phyloP scores from a whole-genome alignment of 2,888 invertebrate species.

The Zygothrica quintamaculata region DNA sequence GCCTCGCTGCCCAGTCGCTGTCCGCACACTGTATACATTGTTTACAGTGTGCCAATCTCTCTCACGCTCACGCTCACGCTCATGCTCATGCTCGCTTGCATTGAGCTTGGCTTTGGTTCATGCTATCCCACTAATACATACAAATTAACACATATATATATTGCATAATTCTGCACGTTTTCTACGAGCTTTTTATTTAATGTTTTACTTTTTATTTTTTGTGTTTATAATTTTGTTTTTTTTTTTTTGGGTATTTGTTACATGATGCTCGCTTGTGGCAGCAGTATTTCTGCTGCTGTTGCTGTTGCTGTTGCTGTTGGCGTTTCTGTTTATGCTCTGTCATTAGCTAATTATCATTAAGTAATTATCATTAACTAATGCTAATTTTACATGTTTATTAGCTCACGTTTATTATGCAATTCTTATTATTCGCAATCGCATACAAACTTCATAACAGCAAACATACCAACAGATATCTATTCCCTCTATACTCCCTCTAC shows the following conservation, averaged over 20 bases:
- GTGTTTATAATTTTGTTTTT: constrained; percentile 33
- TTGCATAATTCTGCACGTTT: constrained; percentile 66
- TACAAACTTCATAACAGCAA: constrained; percentile 3
- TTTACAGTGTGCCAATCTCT: too few species aligned
- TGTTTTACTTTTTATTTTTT: constrained; percentile 3
- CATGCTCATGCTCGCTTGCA: too few species aligned
- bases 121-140: constrained; percentile 16
- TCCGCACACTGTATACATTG: too few species aligned
- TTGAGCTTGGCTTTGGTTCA: constrained; percentile 4
- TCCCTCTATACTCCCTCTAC: too few species aligned
- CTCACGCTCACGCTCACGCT: too few species aligned
- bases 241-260: constrained; percentile 33
- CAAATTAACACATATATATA: too few species aligned
- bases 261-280: constrained; percentile 27
- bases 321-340: constrained; percentile 17
- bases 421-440: constrained; percentile 27
- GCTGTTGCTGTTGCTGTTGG: background rate
- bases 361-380: constrained; percentile 37
- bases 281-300: background rate
- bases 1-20: too few species aligned
- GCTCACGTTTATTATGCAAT: constrained; percentile 40
- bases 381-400: constrained; percentile 39
- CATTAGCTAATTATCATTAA: constrained; percentile 13
- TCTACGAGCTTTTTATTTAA: constrained; percentile 10
- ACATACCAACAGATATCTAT: constrained; percentile 5